Conservation (phyloP, 2,797 vertebrate species). For the Choloepus didactylus region DNA sequence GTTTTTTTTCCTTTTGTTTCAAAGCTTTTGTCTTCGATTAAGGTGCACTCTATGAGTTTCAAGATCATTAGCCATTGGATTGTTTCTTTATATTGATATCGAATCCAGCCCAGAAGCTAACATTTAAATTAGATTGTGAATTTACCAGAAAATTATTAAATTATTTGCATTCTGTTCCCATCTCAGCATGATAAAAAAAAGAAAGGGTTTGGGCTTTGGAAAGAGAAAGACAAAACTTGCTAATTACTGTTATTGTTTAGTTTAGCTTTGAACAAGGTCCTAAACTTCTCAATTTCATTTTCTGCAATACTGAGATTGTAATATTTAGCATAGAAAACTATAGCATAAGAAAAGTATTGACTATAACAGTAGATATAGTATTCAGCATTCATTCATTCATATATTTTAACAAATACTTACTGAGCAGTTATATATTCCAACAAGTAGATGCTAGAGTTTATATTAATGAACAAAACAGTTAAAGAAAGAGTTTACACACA, state of each 20-base stretch:
- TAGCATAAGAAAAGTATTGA: background rate
- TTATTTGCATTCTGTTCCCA: constrained; percentile 56
- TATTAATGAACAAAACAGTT: background rate
- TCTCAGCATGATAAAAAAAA: constrained; percentile 57
- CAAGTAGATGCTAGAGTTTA: background rate
- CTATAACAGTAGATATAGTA: background rate
- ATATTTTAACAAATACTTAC: constrained; percentile 2
- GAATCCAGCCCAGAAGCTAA: constrained; percentile 55
- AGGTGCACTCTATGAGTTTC: background rate
- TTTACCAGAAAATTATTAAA: constrained; percentile 58
- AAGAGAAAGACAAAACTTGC: constrained; percentile 28
- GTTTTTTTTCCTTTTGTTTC: constrained; percentile 20
- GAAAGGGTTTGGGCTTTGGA: background rate
- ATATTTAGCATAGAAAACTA: constrained; percentile 54
- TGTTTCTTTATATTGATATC: constrained; percentile 36
- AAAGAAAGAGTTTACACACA: background rate
- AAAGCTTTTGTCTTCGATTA: background rate
- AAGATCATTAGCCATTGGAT: background rate
- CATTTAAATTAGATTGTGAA: constrained; percentile 54
- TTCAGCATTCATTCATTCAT: constrained; percentile 35
- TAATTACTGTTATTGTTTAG: constrained; percentile 45
- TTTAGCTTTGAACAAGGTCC: constrained; percentile 31
- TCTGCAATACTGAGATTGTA: background rate
- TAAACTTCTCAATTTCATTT: constrained; percentile 59
- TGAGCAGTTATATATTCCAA: background rate